Conservation (phyloP, 1,140 invertebrate species). For the Drosophila miranda region DNA sequence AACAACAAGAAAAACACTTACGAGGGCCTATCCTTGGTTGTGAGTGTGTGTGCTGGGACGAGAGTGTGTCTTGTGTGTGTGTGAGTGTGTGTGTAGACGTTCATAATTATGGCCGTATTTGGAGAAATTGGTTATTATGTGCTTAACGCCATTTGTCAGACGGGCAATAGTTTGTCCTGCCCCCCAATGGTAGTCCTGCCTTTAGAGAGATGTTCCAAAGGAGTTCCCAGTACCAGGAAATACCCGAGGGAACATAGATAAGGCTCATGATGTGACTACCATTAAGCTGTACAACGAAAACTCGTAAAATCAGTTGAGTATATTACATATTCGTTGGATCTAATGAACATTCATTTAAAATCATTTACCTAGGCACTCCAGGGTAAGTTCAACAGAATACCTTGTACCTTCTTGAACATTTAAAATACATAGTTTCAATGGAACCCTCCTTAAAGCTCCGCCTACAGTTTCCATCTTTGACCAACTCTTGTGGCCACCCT, state of each 20-base stretch:
- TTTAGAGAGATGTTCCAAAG: constrained; percentile 20
- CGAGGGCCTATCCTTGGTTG: constrained; percentile 12
- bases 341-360: too few species aligned
- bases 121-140: constrained; percentile 81
- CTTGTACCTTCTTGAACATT: too few species aligned
- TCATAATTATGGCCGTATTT: constrained; percentile 80
- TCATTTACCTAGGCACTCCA: too few species aligned
- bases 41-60: constrained; percentile 1
- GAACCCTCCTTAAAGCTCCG: neutral
- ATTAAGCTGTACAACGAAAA: too few species aligned
- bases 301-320: too few species aligned
- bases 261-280: too few species aligned
- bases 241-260: too few species aligned
- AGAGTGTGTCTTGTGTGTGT: too few species aligned
- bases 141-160: constrained; percentile 80
- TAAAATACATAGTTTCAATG: too few species aligned
- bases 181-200: constrained; percentile 7
- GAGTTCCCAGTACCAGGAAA: constrained; percentile 11
- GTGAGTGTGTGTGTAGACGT: too few species aligned
- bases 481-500: constrained; percentile 35
- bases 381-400: too few species aligned
- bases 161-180: constrained; percentile 71
- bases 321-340: too few species aligned
- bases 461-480: neutral
- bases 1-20: constrained; percentile 35